Conservation (phyloP, 2,888 invertebrate species). For the Nasonia oneida region DNA sequence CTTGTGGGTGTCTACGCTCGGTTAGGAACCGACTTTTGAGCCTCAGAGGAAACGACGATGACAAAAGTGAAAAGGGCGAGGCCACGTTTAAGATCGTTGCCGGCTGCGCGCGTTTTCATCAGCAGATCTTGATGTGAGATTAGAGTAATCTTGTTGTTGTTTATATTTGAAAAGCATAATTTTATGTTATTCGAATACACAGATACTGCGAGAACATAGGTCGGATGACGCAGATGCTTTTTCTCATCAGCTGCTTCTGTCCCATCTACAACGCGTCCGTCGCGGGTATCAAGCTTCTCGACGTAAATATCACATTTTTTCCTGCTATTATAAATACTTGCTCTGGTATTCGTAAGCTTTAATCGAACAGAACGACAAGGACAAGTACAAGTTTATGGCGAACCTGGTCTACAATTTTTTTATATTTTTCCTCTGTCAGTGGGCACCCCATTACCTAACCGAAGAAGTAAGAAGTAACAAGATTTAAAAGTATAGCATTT, state of each 20-base stretch:
- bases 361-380: too few species aligned
- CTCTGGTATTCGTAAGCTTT: too few species aligned
- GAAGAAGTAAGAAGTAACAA: too few species aligned
- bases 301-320: conserved; percentile 9
- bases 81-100: neutral
- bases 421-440: too few species aligned
- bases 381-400: too few species aligned
- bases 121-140: conserved; percentile 28
- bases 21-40: neutral
- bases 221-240: neutral
- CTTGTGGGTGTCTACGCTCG: conserved; percentile 35
- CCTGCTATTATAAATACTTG: too few species aligned
- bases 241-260: neutral
- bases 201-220: conserved; percentile 19
- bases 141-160: neutral
- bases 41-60: neutral
- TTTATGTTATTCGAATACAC: too few species aligned
- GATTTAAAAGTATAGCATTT: too few species aligned
- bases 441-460: too few species aligned
- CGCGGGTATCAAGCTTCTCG: neutral
- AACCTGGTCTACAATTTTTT: too few species aligned
- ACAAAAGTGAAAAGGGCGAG: neutral
- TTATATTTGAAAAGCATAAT: too few species aligned
- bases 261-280: neutral
- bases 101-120: conserved; percentile 23